These are phyloP conservation scores for Cossypha heuglini DNA, from an alignment of 2,797 vertebrate genomes.

Conservation along the genomic window DNA sequence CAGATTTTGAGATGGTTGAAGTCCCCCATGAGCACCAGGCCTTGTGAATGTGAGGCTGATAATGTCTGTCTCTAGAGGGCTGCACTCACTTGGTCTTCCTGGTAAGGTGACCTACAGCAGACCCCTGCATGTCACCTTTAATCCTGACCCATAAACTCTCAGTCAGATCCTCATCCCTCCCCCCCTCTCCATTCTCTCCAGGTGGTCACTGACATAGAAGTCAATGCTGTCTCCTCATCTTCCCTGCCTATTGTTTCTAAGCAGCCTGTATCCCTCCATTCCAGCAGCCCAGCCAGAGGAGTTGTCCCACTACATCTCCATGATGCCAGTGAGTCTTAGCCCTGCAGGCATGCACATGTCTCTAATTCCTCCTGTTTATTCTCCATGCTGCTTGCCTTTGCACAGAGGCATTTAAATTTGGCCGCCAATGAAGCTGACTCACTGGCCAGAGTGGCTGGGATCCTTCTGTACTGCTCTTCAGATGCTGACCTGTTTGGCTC, in stretches of 20 bases:
- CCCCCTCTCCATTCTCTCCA: background rate
- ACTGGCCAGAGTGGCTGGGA: background rate
- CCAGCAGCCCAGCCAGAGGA: background rate
- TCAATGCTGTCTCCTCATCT: fast-evolving
- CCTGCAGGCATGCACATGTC: background rate
- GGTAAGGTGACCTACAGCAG: background rate
- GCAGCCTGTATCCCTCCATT: background rate
- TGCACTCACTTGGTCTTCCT: background rate
- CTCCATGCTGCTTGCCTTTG: background rate
- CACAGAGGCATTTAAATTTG: background rate
- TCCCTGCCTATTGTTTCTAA: fast-evolving
- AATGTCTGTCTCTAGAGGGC: background rate
- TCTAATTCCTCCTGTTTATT: background rate
- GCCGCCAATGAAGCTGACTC: background rate
- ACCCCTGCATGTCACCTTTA: background rate
- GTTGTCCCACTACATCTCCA: background rate
- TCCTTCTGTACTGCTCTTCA: background rate
- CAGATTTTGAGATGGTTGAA: background rate
- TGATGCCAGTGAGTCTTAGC: background rate
- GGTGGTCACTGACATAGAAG: no score
- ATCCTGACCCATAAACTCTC: background rate
- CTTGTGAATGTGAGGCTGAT: background rate
- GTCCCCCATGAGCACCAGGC: no score
- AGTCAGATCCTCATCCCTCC: background rate
- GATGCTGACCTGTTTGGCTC: background rate